A percentile compares a stretch with the other conserved stretches of the same genome.
Conservation (phyloP, 2,113 vertebrate species). For the Siphamia tubifer region DNA sequence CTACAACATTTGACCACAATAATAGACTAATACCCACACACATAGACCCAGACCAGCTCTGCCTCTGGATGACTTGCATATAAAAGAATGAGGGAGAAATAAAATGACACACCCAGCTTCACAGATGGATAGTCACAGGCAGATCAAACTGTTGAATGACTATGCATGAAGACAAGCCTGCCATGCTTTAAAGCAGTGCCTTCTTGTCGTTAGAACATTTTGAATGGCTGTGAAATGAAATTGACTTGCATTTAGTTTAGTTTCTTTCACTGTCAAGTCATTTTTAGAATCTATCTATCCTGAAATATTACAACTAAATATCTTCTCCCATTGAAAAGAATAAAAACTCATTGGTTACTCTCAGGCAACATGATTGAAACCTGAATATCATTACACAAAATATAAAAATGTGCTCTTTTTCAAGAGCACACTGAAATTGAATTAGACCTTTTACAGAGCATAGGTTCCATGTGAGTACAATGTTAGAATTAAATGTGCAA, state of each 20-base stretch:
- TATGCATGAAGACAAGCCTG: neutral
- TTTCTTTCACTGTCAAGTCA: neutral
- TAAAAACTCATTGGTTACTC: too few relatives aligned
- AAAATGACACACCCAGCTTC: neutral
- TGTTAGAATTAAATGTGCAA: neutral
- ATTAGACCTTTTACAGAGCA: too few relatives aligned
- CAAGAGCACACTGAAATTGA: too few relatives aligned
- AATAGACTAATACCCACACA: neutral
- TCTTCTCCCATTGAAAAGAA: too few relatives aligned
- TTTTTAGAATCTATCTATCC: too few relatives aligned
- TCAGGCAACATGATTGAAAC: too few relatives aligned
- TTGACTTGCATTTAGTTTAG: neutral
- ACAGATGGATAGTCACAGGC: neutral
- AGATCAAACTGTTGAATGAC: neutral
- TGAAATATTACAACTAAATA: too few relatives aligned
- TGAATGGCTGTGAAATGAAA: neutral
- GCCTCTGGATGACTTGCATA: slow-evolving; percentile 19
- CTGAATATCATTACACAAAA: too few relatives aligned
- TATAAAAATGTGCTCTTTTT: too few relatives aligned
- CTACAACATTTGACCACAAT: neutral
- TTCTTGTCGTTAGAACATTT: neutral
- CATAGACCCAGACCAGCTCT: neutral
- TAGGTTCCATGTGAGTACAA: too few relatives aligned
- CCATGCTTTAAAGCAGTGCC: neutral
- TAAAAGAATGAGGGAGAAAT: neutral